Evolutionary conservation across 2,888 invertebrate species (phyloP).

Genomic region (Patella depressa): DNA sequence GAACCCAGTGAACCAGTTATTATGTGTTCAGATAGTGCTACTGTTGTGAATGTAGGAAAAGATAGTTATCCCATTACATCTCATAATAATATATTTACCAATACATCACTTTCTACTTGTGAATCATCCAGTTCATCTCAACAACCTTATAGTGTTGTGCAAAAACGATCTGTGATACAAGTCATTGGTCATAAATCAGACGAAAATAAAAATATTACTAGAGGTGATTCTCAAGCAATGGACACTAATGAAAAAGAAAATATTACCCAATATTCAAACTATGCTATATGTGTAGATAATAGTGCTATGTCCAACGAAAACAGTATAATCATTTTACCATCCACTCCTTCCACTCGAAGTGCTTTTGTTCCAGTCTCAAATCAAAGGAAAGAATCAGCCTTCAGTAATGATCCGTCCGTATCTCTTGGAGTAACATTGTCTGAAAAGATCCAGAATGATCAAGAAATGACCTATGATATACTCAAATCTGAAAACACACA

Average conservation of each 20-base stretch:
- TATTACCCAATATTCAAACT: not conserved
- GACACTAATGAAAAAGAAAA: conserved; percentile 9
- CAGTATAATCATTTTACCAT: conserved; percentile 20
- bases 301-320: conserved; percentile 12
- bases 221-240: not conserved
- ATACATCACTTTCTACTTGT: conserved; percentile 5
- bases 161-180: conserved; percentile 26
- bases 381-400: conserved; percentile 20
- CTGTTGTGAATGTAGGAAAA: not conserved
- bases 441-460: conserved; percentile 10
- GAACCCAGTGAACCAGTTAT: not conserved
- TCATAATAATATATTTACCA: conserved; percentile 4
- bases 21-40: conserved; percentile 4
- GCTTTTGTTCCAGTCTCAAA: conserved; percentile 64
- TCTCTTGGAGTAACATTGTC: conserved; percentile 4
- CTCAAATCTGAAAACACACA: not conserved
- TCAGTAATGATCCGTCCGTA: conserved; percentile 1
- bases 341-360: conserved; percentile 50
- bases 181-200: conserved; percentile 13
- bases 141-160: conserved; percentile 9
- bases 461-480: not conserved
- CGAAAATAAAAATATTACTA: not conserved
- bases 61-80: not conserved
- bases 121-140: not conserved
- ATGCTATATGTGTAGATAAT: conserved; percentile 12